A percentile compares a stretch with the other conserved stretches of the same genome.
phyloP scores from a whole-genome alignment of 2,888 invertebrate species.

The Lepidonotus clava region DNA sequence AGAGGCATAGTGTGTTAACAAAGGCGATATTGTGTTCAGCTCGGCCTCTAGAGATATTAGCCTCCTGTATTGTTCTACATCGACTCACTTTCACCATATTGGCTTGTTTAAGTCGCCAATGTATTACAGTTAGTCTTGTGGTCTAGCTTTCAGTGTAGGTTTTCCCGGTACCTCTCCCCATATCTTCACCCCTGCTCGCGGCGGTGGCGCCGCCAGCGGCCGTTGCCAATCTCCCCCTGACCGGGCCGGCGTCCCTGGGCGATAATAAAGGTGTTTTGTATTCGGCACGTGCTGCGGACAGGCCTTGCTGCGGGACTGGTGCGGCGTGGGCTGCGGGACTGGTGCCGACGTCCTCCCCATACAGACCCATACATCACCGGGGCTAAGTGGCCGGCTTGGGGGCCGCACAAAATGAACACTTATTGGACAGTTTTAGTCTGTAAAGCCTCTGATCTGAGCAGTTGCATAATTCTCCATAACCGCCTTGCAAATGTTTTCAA shows the following conservation, averaged over 20 bases:
- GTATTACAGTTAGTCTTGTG: no score
- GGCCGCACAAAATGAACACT: background rate
- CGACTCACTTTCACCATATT: no score
- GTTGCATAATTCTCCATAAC: no score
- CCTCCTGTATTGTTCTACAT: no score
- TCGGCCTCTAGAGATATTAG: no score
- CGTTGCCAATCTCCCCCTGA: conserved; percentile 30
- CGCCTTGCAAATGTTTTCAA: no score
- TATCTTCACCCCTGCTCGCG: background rate
- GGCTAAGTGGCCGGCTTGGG: background rate
- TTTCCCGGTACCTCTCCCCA: no score
- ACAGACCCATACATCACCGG: background rate
- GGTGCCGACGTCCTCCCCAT: background rate
- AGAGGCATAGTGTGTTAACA: no score
- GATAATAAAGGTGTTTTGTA: conserved; percentile 42
- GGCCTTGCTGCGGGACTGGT: conserved; percentile 18
- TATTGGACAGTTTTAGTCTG: conserved; percentile 5
- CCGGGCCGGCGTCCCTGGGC: conserved; percentile 13
- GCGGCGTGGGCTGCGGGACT: background rate
- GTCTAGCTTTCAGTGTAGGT: no score
- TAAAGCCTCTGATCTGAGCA: no score
- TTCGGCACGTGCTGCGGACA: conserved; percentile 11
- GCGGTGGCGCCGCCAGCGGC: background rate
- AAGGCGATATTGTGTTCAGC: no score
- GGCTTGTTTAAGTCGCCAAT: no score